Percentiles rank a stretch among this genome's conserved stretches.
These are phyloP conservation scores for Steinernema scapterisci DNA, from an alignment of 2,888 invertebrate genomes.

Conservation along the genomic window DNA sequence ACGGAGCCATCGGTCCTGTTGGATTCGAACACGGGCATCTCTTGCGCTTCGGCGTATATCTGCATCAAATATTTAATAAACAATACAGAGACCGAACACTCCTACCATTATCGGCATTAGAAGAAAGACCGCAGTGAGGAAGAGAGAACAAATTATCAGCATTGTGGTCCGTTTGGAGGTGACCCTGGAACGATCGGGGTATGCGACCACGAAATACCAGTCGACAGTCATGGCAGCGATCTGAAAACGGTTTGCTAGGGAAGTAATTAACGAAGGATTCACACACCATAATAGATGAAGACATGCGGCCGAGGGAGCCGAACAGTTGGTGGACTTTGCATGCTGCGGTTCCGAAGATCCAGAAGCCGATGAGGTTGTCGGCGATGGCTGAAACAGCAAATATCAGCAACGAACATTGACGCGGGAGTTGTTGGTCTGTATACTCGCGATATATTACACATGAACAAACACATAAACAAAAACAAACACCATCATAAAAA, in stretches of 20 bases:
- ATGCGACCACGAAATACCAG: conserved; percentile 38
- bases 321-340: conserved; percentile 46
- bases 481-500: no score
- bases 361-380: conserved; percentile 46
- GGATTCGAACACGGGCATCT: conserved; percentile 38
- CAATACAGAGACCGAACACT: no score
- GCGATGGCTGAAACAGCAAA: conserved; percentile 44
- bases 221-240: conserved; percentile 45
- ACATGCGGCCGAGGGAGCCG: conserved; percentile 39
- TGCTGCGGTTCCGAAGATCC: conserved; percentile 45
- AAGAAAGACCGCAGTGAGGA: conserved; percentile 37
- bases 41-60: conserved; percentile 45
- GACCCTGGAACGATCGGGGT: conserved; percentile 35
- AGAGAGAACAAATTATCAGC: conserved; percentile 36
- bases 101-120: conserved; percentile 30
- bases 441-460: no score
- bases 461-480: no score
- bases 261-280: background rate
- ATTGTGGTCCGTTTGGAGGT: conserved; percentile 34
- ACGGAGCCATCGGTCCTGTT: conserved; percentile 29
- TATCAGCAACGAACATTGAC: no score
- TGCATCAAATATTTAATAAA: conserved; percentile 30
- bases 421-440: no score
- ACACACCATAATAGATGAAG: conserved; percentile 42
- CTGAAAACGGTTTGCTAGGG: conserved; percentile 29